Evolutionary conservation across 2,113 vertebrate species (phyloP), one percentile per base, ranked within the genome.

Genomic region (Herpailurus yagouaroundi): DNA sequence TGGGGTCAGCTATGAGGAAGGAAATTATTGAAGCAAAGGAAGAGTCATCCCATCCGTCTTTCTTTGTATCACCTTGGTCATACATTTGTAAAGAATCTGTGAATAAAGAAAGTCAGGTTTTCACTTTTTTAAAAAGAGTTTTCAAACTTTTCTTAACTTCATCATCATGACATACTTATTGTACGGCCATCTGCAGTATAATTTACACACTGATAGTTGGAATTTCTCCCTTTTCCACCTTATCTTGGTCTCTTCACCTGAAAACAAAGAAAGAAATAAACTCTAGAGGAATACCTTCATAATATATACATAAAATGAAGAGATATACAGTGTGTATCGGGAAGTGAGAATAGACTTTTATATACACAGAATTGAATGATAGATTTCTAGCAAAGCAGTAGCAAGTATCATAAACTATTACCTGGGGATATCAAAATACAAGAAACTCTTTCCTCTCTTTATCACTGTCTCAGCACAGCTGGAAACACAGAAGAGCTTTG

Each of bases 401-500:
- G 18, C 55, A 83, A 33, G 13, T 33, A 80, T 91, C 52, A 57
- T 89, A 31, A 82, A 48, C 25, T 55, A 60, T 41, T 13, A 92
- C 21, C 45, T n/a, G 23, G 14, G 8, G 50, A 60, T 55, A 68
- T 79, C 88, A 73, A 63, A 89, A 89, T 21, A 92, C 38, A 87
- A 81, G 14, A 82, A 94, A 68, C 76, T 15, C 80, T 45, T 92
- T 79, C 13, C 41, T 57, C 16, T 73, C 52, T 10, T 1, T 52
- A 84, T 60, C 36, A 87, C 10, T 79, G 9, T 55, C 38, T 76
- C 29, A 55, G 8, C 9, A 76, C 66, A 23, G 12, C 60, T 88
- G 60, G 45, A 74, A 73, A 91, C 29, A 89, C 13, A 69, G n/a
- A 96, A 88, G 18, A 94, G 9, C 36, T 95, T 91, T 84, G 41